Evolutionary conservation across 2,888 invertebrate genomes (phyloP).

Genomic region (Hirtodrosophila trivittata): DNA sequence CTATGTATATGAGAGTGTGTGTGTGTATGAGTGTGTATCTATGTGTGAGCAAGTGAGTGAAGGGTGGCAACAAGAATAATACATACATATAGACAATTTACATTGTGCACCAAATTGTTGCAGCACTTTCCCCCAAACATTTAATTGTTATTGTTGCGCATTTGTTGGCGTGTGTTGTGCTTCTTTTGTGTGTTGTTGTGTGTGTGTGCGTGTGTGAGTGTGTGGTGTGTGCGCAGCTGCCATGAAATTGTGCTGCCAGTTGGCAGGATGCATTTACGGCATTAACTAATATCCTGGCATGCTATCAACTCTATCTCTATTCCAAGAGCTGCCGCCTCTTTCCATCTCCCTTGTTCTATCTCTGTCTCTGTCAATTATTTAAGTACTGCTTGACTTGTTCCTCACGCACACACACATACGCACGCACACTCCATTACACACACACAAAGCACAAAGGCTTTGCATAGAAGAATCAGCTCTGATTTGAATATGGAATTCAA

Average conservation of each 20-base stretch:
- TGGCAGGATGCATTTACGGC: conserved; percentile 63
- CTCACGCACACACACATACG: background rate
- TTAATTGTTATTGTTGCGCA: conserved; percentile 77
- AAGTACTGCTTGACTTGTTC: conserved; percentile 26
- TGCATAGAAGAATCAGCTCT: conserved; percentile 1
- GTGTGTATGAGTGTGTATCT: too few relatives aligned
- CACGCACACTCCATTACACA: too few relatives aligned
- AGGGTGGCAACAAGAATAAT: conserved; percentile 35
- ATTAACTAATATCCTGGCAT: conserved; percentile 67
- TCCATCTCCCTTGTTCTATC: conserved; percentile 2
- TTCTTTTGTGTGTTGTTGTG: conserved; percentile 15
- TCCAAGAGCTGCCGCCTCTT: too few relatives aligned
- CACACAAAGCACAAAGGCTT: too few relatives aligned
- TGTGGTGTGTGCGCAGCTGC: conserved; percentile 61
- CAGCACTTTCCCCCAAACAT: conserved; percentile 57
- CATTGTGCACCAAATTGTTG: conserved; percentile 45
- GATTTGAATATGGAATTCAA: conserved; percentile 44
- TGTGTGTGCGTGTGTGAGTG: conserved; percentile 31
- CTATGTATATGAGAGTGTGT: background rate
- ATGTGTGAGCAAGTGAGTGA: conserved; percentile 24
- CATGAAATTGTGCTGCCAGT: conserved; percentile 66
- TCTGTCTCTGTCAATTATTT: conserved; percentile 31
- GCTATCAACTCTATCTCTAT: conserved; percentile 37
- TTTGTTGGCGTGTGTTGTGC: conserved; percentile 47
- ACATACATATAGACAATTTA: conserved; percentile 12